phyloP scores from a whole-genome alignment of 2,113 vertebrate species.

The Amazona vittata region DNA sequence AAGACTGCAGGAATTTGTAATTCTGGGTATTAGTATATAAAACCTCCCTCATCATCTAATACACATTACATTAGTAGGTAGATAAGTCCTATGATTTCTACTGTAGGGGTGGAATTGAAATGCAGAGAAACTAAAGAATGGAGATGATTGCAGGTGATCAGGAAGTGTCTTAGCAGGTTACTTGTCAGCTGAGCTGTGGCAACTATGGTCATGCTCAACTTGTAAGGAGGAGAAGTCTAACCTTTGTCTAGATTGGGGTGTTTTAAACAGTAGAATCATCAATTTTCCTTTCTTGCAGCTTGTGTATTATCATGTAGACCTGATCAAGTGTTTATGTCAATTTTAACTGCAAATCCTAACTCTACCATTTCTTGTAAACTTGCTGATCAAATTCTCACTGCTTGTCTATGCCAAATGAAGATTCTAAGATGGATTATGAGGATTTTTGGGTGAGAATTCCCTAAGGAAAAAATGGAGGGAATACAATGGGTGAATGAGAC shows the following conservation, averaged over 20 bases:
- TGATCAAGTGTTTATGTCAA: not conserved
- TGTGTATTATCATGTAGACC: rapidly evolving
- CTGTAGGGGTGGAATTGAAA: not conserved
- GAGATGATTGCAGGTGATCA: not conserved
- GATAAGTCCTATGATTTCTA: not conserved
- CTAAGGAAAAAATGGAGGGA: not conserved
- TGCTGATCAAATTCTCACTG: not conserved
- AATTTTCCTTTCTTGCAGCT: not conserved
- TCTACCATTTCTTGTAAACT: not conserved
- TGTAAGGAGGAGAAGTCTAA: not conserved
- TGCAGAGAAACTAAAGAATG: not conserved
- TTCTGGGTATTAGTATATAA: not conserved
- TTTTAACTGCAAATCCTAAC: not conserved
- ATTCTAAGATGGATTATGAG: not conserved
- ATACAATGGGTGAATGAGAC: not conserved
- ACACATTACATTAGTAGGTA: not conserved
- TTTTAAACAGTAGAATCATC: not conserved
- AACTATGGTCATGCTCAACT: not conserved
- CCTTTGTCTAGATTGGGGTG: not conserved
- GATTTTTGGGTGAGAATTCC: not conserved
- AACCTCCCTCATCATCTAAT: not conserved
- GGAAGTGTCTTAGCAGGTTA: not conserved
- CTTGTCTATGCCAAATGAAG: not conserved
- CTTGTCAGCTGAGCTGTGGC: not conserved
- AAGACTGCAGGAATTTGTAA: rapidly evolving